A percentile compares a stretch with the other conserved stretches of the same genome.
Evolutionary conservation across 2,888 invertebrate species (phyloP).

Genomic region (Papilio protenor): DNA sequence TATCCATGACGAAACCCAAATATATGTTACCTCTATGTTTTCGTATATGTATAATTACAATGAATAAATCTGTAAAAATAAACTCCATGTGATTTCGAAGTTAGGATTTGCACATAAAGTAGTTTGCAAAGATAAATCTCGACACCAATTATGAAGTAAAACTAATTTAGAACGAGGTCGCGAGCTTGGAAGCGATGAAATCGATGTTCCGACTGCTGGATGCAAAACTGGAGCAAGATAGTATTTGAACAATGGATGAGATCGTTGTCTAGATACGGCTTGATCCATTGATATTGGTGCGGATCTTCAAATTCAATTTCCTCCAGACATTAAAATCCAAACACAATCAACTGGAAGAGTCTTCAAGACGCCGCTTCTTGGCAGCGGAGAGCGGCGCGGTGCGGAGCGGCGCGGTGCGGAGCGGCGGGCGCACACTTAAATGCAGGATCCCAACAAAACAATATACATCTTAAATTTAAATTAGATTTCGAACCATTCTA

Average conservation of each 20-base stretch:
- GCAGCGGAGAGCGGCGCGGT: conserved; percentile 5
- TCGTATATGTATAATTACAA: neutral
- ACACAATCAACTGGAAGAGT: conserved; percentile 37
- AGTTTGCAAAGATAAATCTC: neutral
- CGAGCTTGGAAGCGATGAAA: neutral
- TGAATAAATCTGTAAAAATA: neutral
- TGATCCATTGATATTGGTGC: conserved; percentile 37
- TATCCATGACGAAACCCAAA: neutral
- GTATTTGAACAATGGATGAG: conserved; percentile 40
- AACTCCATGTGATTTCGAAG: neutral
- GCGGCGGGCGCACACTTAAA: neutral
- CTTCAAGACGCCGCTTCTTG: conserved; percentile 13
- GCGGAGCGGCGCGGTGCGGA: neutral
- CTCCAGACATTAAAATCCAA: conserved; percentile 41
- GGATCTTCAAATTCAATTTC: conserved; percentile 42
- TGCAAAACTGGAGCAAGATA: conserved; percentile 29
- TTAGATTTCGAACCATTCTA: neutral
- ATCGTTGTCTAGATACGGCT: conserved; percentile 33
- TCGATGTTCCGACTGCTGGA: conserved; percentile 27
- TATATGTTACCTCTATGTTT: neutral
- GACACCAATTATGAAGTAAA: conserved; percentile 16
- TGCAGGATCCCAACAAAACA: neutral
- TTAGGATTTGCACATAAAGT: neutral
- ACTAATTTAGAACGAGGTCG: conserved; percentile 14
- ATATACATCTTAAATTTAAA: conserved; percentile 6